Evolutionary conservation across 1,140 invertebrate species (phyloP), one percentile per base, ranked within the genome.

Genomic region (Alviniconcha marisindica): DNA sequence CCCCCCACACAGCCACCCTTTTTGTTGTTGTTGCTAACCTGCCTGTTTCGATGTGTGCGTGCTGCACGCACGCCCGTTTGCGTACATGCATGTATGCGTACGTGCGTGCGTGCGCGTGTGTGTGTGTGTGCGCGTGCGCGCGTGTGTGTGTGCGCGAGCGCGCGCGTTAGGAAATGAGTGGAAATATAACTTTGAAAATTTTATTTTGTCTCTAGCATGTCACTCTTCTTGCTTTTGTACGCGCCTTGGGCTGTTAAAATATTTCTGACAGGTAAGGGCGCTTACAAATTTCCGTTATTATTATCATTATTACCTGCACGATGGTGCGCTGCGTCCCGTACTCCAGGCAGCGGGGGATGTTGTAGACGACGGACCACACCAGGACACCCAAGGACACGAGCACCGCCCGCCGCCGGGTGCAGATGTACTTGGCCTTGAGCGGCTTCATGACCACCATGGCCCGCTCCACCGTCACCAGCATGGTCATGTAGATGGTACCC

Each of bases 401-500:
- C 81, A 93, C 93, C 21, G 94, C 94, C 3, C 94, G 88, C 1
- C 92, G 92, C 87, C 95, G 95, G 15, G 95, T 96, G 90, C 95
- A 96, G 60, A 95, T 94, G 77, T 97, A 96, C 77, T 97, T 95
- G 0, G 97, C 97, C 83, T 95, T 95, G 21, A 96, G 94, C 31
- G 96, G 96, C 92, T 96, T 95, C 87, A 96, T 96, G 24, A 96
- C 96, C 42, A 96, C 96, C 82, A 96, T 95, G 93, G 96, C 96
- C 71, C 96, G 92, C 92, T 96, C 96, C 78, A 96, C 94, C 15
- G 96, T 96, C 88, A 96, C 96, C 38, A 95, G 95, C 12, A 96
- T 95, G 31, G 96, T 96, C 42, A 95, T 95, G 91, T 95, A 99
- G 77, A 98, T 97, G 33, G 97, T 98, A 33, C 97, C 97, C 93